Percentiles rank a stretch among this genome's conserved stretches.
phyloP scores from a whole-genome alignment of 2,888 invertebrate species.

The Hypomecis punctinalis region DNA sequence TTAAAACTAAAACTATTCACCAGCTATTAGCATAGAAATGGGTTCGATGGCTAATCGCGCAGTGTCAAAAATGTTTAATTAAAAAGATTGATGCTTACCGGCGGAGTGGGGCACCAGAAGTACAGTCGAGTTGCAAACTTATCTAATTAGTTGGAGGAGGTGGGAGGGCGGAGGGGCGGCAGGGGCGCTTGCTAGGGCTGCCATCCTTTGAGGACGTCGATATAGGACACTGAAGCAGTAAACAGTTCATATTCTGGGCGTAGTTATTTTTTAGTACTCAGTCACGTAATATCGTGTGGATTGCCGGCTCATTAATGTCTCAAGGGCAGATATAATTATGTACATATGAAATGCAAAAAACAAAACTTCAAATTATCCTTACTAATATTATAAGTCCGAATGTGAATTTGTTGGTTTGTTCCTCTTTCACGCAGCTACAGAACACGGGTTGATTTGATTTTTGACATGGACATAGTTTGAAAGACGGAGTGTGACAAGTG shows the following conservation, averaged over 20 bases:
- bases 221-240: background rate
- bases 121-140: constrained; percentile 84
- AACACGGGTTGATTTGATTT: too few relatives aligned
- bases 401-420: too few relatives aligned
- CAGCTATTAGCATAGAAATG: constrained; percentile 73
- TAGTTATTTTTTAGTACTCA: too few relatives aligned
- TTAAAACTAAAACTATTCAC: constrained; percentile 72
- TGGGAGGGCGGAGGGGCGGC: constrained; percentile 32
- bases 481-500: too few relatives aligned
- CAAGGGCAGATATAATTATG: too few relatives aligned
- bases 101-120: constrained; percentile 79
- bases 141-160: constrained; percentile 82
- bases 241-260: background rate
- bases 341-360: too few relatives aligned
- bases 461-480: too few relatives aligned
- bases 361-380: too few relatives aligned
- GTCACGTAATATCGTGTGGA: too few relatives aligned
- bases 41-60: constrained; percentile 81
- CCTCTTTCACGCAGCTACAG: too few relatives aligned
- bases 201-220: constrained; percentile 16
- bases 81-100: constrained; percentile 85
- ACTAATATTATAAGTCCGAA: too few relatives aligned
- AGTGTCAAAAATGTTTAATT: constrained; percentile 85
- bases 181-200: constrained; percentile 23
- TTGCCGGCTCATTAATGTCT: too few relatives aligned